These are phyloP conservation scores for Mythimna pallens DNA, from an alignment of 2,888 invertebrate species.

Conservation along the genomic window DNA sequence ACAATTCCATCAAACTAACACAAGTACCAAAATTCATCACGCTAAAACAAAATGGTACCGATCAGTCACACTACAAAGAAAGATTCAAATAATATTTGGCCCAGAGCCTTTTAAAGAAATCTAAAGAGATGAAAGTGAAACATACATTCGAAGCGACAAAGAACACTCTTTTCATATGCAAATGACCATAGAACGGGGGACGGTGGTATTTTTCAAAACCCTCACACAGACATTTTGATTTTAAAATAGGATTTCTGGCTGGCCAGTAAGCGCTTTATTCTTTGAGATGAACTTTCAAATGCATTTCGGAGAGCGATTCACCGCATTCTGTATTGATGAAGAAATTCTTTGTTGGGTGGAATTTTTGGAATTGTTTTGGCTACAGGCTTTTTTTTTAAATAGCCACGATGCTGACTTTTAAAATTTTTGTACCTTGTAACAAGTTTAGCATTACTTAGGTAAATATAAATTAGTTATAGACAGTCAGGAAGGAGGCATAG, in stretches of 20 bases:
- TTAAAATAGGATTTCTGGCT: conserved; percentile 59
- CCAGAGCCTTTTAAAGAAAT: conserved; percentile 66
- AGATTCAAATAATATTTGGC: conserved; percentile 70
- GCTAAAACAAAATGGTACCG: conserved; percentile 66
- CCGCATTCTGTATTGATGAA: conserved; percentile 16
- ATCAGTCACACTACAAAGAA: conserved; percentile 68
- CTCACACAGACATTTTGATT: conserved; percentile 65
- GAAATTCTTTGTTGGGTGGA: background rate
- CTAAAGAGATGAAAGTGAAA: conserved; percentile 76
- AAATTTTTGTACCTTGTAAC: background rate
- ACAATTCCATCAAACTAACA: background rate
- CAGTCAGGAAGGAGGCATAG: too few relatives aligned
- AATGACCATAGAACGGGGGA: conserved; percentile 72
- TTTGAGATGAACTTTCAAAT: conserved; percentile 21
- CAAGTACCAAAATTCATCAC: conserved; percentile 51
- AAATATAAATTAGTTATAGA: background rate
- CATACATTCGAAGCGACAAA: conserved; percentile 73
- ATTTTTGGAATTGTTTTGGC: conserved; percentile 8
- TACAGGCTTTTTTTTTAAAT: background rate
- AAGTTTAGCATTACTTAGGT: background rate
- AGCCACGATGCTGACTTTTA: too few relatives aligned
- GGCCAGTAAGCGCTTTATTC: conserved; percentile 48
- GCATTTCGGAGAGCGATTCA: conserved; percentile 25
- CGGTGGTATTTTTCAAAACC: conserved; percentile 73
- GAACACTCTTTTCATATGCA: conserved; percentile 76